These are phyloP conservation scores for Phoebastria nigripes DNA, from an alignment of 2,797 vertebrate species.

Conservation along the genomic window DNA sequence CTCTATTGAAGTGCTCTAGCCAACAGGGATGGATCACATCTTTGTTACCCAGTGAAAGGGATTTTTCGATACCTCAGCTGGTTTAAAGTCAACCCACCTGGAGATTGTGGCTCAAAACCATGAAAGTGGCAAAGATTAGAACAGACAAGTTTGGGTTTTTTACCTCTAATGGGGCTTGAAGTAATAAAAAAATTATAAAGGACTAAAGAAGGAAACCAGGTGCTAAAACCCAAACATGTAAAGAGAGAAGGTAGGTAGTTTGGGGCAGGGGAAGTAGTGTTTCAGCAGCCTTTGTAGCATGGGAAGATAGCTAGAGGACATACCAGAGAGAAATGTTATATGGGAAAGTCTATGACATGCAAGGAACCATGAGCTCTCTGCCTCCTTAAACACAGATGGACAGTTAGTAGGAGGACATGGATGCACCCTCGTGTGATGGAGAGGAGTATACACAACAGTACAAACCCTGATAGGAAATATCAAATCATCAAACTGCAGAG, in stretches of 20 bases:
- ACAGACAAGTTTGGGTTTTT: accelerated
- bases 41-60: neutral
- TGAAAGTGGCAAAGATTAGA: neutral
- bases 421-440: neutral
- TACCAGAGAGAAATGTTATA: neutral
- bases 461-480: neutral
- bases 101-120: neutral
- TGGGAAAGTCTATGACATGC: neutral
- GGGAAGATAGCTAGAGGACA: neutral
- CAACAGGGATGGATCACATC: neutral
- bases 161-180: neutral
- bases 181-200: neutral
- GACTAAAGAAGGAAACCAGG: neutral
- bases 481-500: neutral
- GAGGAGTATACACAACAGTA: neutral
- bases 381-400: neutral
- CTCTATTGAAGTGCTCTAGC: neutral
- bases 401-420: neutral
- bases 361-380: neutral
- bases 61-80: neutral
- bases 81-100: neutral
- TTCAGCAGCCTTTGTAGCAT: neutral
- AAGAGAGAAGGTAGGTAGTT: neutral
- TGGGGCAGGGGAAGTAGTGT: neutral
- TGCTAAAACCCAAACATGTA: neutral